These are phyloP conservation scores for Isotomurus palustris DNA, from an alignment of 2,888 invertebrate genomes.

Conservation along the genomic window DNA sequence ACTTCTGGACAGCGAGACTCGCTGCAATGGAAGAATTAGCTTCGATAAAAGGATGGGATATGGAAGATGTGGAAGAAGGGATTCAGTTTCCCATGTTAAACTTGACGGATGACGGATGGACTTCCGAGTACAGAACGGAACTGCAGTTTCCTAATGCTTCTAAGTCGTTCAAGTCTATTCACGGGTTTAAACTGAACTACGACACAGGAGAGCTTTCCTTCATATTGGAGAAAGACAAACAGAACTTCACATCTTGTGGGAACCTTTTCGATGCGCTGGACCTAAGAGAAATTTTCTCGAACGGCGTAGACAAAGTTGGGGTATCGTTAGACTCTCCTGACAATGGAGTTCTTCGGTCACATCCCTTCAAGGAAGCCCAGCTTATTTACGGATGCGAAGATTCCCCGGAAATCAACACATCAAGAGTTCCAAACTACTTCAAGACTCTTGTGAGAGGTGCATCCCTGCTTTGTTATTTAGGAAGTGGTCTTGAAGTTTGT, in stretches of 20 bases:
- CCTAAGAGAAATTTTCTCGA: slow-evolving; percentile 28
- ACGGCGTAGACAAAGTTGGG: slow-evolving; percentile 15
- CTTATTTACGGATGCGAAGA: neutral
- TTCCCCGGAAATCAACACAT: neutral
- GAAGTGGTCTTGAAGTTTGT: slow-evolving; percentile 31
- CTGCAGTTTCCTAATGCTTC: slow-evolving; percentile 21
- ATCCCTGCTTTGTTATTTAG: slow-evolving; percentile 27
- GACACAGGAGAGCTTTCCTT: slow-evolving; percentile 23
- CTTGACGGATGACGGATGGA: slow-evolving; percentile 26
- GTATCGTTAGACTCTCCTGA: slow-evolving; percentile 29
- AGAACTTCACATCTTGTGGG: slow-evolving; percentile 10
- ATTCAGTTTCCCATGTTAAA: slow-evolving; percentile 19
- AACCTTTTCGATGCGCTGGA: slow-evolving; percentile 31
- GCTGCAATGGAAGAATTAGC: slow-evolving; percentile 29
- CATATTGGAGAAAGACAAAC: slow-evolving; percentile 19
- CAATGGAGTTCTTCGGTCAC: slow-evolving; percentile 9
- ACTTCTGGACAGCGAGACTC: slow-evolving; percentile 26
- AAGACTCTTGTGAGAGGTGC: slow-evolving; percentile 22
- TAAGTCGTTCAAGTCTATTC: slow-evolving; percentile 23
- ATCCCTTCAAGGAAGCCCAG: slow-evolving; percentile 36
- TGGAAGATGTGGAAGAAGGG: slow-evolving; percentile 21
- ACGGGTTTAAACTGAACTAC: slow-evolving; percentile 36
- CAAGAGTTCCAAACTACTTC: slow-evolving; percentile 15
- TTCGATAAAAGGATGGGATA: slow-evolving; percentile 19
- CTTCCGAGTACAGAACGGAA: slow-evolving; percentile 13